Base-by-base conservation (phyloP, 30 jellyfish, hydroid and myxozoan species). In the Aurelia sp. region DNA sequence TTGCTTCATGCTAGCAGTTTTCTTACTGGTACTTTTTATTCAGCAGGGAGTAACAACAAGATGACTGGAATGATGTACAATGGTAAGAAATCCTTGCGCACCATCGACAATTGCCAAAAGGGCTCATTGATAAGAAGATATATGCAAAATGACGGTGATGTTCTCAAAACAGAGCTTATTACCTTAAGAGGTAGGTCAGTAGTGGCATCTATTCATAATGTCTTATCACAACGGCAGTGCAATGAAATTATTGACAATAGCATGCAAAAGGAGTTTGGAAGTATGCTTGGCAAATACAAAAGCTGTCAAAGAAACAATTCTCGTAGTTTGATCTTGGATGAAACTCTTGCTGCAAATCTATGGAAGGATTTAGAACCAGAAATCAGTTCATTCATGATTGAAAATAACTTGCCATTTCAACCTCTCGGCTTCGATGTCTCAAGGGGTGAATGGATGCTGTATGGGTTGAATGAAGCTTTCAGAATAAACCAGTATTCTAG, bases 351-450 rank as follows among this genome's bases (percentile, higher is more conserved):
- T 35, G 81, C 35, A 20, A 52, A 4, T 31, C 82, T 84, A 9
- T 84, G 93, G 93, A 30, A 71, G 51, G 22, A 21, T 11, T 23
- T 82, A 6, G 67, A 44, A 55, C 68, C 76, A 20, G 69, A 51
- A 18, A 13, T 82, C 27, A 48, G 20, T 30, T 19, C 44, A 11
- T 37, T 40, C 3, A 33, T 82, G 47, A 22, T 51, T 12, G 71
- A 55, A 16, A 62, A 82, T 20, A 58, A 33, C 30, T 20, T 71
- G 18, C 66, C 68, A 73, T 35, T 84, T 19, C 82, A 73, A 52
- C 93, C 93, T 22, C 65, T 73, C 23, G 93, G 93, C 13, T 84
- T 84, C 48, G 93, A 84, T 33, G 93, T 73, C 8, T 22, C 69
- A 11, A 69, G 88, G 31, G 93, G 93, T 3, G 79, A 84, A 19